A percentile compares a stretch with the other conserved stretches of the same genome.
Conservation (phyloP, 1,140 invertebrate species). For the Heliothis subflexa region DNA sequence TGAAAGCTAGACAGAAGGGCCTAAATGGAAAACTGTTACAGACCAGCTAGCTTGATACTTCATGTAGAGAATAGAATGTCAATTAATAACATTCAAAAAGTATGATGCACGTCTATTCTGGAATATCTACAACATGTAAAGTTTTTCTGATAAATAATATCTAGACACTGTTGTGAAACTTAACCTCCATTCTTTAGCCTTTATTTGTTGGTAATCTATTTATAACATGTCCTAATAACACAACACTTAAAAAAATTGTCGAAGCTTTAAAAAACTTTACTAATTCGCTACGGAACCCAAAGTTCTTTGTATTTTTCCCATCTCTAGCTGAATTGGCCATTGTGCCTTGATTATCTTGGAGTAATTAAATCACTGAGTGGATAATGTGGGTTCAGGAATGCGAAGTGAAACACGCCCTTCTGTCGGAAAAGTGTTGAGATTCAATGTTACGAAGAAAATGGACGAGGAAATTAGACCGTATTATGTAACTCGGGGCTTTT, state of each 20-base stretch:
- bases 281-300: neutral
- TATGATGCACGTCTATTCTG: too few species aligned
- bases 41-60: too few species aligned
- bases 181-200: too few species aligned
- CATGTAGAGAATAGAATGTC: too few species aligned
- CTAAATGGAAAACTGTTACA: too few species aligned
- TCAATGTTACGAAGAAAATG: neutral
- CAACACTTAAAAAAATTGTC: neutral
- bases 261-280: neutral
- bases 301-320: constrained; percentile 4
- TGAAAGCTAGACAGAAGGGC: too few species aligned
- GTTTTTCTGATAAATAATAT: too few species aligned
- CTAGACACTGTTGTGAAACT: too few species aligned
- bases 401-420: constrained; percentile 24
- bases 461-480: constrained; percentile 6
- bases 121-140: too few species aligned
- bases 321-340: constrained; percentile 3
- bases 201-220: too few species aligned
- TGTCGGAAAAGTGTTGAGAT: constrained; percentile 18
- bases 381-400: constrained; percentile 34
- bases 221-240: too few species aligned
- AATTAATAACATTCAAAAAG: too few species aligned
- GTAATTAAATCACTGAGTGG: constrained; percentile 43
- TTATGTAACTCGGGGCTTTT: constrained; percentile 10
- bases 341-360: constrained; percentile 41